phyloP scores from a whole-genome alignment of 2,113 vertebrate genomes.

The Hystrix brachyura region DNA sequence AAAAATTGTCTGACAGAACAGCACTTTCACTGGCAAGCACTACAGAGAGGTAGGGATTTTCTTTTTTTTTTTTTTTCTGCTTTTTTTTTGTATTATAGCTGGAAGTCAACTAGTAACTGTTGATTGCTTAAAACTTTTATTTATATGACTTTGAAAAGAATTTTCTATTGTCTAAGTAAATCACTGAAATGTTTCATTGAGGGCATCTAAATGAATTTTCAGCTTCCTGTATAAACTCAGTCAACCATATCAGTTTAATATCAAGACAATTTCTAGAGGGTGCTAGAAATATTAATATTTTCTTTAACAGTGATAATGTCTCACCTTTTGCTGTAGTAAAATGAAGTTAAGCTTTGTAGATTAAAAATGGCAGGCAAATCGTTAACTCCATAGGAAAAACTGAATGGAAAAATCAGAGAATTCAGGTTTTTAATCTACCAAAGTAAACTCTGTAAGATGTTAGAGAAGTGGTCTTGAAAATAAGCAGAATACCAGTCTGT shows the following conservation, averaged over 20 bases:
- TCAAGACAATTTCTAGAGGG: background rate
- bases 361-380: background rate
- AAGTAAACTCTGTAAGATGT: background rate
- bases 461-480: background rate
- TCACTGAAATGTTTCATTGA: background rate
- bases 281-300: background rate
- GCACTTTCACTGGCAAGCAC: background rate
- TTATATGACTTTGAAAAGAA: background rate
- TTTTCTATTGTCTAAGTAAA: slow-evolving; percentile 11
- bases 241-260: background rate
- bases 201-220: background rate
- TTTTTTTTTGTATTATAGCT: background rate
- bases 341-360: background rate
- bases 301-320: background rate
- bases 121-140: background rate
- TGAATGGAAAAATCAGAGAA: background rate
- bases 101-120: background rate
- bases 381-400: background rate
- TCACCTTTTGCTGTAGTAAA: background rate
- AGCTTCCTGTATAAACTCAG: slow-evolving; percentile 45
- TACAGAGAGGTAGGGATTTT: background rate
- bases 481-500: background rate
- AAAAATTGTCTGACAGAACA: background rate
- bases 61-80: background rate
- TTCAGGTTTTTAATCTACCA: background rate